These are phyloP conservation scores for Lepisosteus oculatus DNA, from an alignment of 2,113 vertebrate genomes.

Conservation along the genomic window DNA sequence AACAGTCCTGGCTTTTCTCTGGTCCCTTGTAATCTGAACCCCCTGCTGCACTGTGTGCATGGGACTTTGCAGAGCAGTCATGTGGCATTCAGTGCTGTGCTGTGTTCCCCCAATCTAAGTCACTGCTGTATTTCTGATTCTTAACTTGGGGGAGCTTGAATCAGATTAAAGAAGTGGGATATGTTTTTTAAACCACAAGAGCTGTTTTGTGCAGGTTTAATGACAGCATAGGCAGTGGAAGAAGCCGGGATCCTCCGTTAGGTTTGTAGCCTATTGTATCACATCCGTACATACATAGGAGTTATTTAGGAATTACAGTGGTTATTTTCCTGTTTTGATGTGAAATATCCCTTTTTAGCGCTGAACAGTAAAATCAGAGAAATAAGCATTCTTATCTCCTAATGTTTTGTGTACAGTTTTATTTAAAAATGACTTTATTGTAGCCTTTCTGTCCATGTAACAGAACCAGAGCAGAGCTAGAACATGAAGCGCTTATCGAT, in stretches of 20 bases:
- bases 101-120: background rate
- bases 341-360: background rate
- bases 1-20: conserved; percentile 11
- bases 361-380: too few species aligned
- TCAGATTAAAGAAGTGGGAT: background rate
- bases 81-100: background rate
- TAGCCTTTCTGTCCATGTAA: conserved; percentile 21
- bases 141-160: background rate
- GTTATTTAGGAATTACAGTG: background rate
- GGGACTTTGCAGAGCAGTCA: conserved; percentile 21
- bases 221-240: conserved; percentile 26
- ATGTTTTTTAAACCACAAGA: conserved; percentile 24
- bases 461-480: conserved; percentile 94
- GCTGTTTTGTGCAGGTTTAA: conserved; percentile 42
- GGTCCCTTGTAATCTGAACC: conserved; percentile 4
- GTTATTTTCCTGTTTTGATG: background rate
- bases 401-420: background rate
- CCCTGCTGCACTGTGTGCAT: conserved; percentile 19
- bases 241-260: conserved; percentile 27
- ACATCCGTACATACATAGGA: too few species aligned
- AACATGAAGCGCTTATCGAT: conserved; percentile 95
- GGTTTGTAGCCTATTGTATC: conserved; percentile 24
- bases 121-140: background rate
- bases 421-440: background rate
- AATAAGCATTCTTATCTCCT: too few species aligned